phyloP scores from a whole-genome alignment of 2,797 vertebrate species.

The Triplophysa yarkandensis region DNA sequence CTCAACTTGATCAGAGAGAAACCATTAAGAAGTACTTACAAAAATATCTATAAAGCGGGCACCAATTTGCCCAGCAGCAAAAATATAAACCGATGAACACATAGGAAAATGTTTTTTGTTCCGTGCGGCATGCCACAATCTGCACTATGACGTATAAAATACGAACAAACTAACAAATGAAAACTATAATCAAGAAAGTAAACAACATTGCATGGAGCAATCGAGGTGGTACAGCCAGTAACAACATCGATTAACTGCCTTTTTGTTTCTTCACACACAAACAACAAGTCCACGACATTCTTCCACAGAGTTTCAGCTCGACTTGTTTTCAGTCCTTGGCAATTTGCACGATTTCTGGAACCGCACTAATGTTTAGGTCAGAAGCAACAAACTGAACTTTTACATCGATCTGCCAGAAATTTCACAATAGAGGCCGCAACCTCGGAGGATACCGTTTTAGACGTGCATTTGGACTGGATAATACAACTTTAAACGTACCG shows the following conservation, averaged over 20 bases:
- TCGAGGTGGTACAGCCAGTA: slow-evolving; percentile 23
- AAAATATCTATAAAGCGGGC: background rate
- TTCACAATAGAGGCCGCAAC: slow-evolving; percentile 14
- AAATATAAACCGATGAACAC: background rate
- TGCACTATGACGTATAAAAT: slow-evolving; percentile 29
- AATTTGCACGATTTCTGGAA: background rate
- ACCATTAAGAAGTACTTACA: background rate
- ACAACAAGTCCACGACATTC: slow-evolving; percentile 31
- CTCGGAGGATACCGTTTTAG: background rate
- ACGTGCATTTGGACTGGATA: background rate
- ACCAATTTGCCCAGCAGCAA: slow-evolving; percentile 10
- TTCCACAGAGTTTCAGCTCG: slow-evolving; percentile 18
- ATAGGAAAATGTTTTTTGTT: background rate
- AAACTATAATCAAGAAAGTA: slow-evolving; percentile 43
- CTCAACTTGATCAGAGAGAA: background rate
- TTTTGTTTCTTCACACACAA: slow-evolving; percentile 39
- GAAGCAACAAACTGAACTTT: background rate
- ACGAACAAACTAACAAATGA: slow-evolving; percentile 40
- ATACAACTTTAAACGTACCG: background rate
- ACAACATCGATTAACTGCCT: slow-evolving; percentile 39
- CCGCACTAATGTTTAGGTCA: slow-evolving; percentile 16
- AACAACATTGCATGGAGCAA: slow-evolving; percentile 31
- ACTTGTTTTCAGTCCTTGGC: slow-evolving; percentile 32
- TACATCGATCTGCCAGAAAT: background rate
- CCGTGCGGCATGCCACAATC: slow-evolving; percentile 4